Evolutionary conservation across 2,113 vertebrate species (phyloP).

Genomic region (Mola mola): DNA sequence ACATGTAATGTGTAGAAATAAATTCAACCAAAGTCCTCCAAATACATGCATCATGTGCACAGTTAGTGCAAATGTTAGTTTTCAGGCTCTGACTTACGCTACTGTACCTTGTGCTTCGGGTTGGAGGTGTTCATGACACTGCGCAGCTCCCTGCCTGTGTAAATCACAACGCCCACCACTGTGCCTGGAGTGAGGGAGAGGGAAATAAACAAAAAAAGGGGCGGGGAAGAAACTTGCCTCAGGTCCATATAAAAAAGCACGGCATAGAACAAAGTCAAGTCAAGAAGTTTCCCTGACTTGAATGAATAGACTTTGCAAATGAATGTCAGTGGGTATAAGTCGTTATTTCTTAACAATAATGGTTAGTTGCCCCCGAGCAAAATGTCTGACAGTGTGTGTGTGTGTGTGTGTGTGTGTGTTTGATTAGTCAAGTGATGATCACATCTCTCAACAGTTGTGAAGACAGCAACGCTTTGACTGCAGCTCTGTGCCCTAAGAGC

Average conservation of each 20-base stretch:
- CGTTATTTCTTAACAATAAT: not conserved
- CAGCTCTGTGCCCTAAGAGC: not conserved
- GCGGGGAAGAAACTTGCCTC: conserved; percentile 9
- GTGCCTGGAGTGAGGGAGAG: conserved; percentile 82
- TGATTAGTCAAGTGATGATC: conserved; percentile 18
- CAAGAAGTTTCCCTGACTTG: conserved; percentile 53
- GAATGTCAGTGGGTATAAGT: conserved; percentile 44
- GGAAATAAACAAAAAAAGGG: not conserved
- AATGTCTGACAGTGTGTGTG: not conserved
- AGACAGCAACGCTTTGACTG: not conserved
- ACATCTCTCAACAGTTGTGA: conserved; percentile 7
- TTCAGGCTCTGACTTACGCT: not conserved
- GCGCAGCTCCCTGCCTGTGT: conserved; percentile 94
- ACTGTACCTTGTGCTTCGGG: conserved; percentile 92
- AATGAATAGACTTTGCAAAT: conserved; percentile 46
- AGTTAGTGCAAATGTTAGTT: not conserved
- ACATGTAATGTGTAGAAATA: too few relatives aligned
- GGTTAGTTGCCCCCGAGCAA: not conserved
- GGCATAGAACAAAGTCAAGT: conserved; percentile 46
- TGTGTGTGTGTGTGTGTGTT: conserved; percentile 12
- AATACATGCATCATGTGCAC: not conserved
- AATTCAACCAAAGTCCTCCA: not conserved
- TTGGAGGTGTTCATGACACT: conserved; percentile 99
- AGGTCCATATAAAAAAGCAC: conserved; percentile 34
- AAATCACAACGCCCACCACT: conserved; percentile 95